A percentile compares a stretch with the other conserved stretches of the same genome.
Evolutionary conservation across 2,797 vertebrate species (phyloP).

Genomic region (Ammospiza maritima): DNA sequence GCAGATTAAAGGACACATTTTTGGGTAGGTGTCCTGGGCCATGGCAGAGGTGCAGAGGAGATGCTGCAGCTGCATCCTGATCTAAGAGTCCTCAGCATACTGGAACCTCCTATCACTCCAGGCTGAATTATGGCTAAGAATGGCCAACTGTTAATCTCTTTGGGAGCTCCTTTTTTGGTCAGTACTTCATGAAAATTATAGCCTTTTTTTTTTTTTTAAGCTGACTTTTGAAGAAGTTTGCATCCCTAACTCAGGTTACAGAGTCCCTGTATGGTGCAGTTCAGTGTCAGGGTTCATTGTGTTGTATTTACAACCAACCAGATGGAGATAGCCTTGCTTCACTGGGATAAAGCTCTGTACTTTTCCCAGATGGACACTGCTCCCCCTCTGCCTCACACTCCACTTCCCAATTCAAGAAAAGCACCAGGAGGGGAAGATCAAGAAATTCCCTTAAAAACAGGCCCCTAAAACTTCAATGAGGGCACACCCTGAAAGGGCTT

Average conservation of each 20-base stretch:
- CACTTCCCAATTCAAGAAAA: rapidly evolving
- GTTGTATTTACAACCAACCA: neutral
- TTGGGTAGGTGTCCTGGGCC: neutral
- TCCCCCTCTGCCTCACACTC: neutral
- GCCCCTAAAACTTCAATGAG: neutral
- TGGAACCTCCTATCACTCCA: neutral
- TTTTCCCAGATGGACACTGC: neutral
- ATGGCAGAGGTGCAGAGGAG: neutral
- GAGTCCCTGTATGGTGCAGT: neutral
- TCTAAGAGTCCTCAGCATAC: rapidly evolving
- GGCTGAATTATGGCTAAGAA: neutral
- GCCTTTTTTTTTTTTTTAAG: neutral
- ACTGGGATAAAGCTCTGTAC: neutral
- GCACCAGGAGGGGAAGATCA: neutral
- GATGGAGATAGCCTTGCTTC: neutral
- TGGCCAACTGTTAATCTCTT: neutral
- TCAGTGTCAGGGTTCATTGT: neutral
- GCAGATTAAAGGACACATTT: neutral
- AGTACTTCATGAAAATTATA: neutral
- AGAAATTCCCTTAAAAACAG: neutral
- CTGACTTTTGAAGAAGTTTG: neutral
- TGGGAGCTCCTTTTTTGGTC: neutral
- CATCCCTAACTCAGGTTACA: neutral
- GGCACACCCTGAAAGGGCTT: neutral
- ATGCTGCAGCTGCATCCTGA: neutral